Evolutionary conservation across 2,797 vertebrate genomes (phyloP), one percentile per base, ranked within the genome.

Genomic region (Esox lucius): DNA sequence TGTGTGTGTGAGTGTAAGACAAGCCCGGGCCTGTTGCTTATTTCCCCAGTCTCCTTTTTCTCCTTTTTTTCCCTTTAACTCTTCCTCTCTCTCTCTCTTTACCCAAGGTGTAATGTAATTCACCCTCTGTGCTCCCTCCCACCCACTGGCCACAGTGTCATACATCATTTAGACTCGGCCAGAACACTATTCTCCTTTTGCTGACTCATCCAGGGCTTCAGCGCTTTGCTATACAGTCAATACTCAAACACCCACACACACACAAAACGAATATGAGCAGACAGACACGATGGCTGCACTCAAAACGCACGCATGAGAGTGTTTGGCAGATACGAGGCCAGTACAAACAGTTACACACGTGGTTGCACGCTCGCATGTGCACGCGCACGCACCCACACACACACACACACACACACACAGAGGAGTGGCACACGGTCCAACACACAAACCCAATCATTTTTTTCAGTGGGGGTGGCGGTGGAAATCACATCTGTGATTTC

Each of bases 141-240:
- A 68, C 65, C 28, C 39, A 49, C 39, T 13, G 48, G 2, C 22
- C 0, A 59, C 49, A 15, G 26, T 56, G 70, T 35, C 70, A 56
- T 71, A 71, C 49, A 56, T 71, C 70, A 71, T 56, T 71, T 71
- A 56, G 70, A 71, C 49, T 19, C 5, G 28, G 68, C 16, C 19
- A 35, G 68, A 53, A 70, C 68, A 51, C 13, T 33, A 24, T 39
- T 3, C 19, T 53, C 15, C 49, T 56, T 53, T 19, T 64, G 61
- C 71, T 62, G 56, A 72, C 61, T 71, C 70, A 71, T 71, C 22
- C 69, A 12, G 26, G 16, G 46, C 39, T n/a, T 42, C 22, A 42
- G 66, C 9, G 66, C 35, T 68, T 35, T 22, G 33, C 33, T 39
- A n/a, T 46, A 46, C 24, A 16, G 9, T 22, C 39, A 53, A 24